These are phyloP conservation scores for Cervus canadensis DNA, from an alignment of 2,113 vertebrate genomes.

Conservation along the genomic window DNA sequence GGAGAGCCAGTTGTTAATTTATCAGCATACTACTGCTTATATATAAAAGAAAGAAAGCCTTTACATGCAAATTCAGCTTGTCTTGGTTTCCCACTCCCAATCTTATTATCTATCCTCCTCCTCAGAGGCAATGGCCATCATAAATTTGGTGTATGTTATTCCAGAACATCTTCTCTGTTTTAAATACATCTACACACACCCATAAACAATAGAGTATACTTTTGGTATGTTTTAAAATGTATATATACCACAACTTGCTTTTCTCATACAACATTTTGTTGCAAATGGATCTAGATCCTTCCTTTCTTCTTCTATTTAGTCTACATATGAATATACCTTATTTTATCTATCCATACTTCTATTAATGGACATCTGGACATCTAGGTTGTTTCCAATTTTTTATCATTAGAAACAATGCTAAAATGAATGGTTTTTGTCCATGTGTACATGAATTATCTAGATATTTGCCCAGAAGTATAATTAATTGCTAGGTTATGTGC, in stretches of 20 bases:
- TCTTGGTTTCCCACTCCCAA: neutral
- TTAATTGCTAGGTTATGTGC: neutral
- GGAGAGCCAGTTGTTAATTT: constrained; percentile 26
- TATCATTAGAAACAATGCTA: neutral
- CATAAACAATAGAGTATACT: neutral
- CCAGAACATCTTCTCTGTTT: neutral
- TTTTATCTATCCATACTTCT: neutral
- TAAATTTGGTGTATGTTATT: neutral
- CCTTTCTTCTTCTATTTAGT: neutral
- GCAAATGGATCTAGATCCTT: neutral
- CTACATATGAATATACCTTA: neutral
- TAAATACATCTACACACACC: neutral
- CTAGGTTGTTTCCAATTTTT: neutral
- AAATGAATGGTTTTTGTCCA: neutral
- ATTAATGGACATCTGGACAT: neutral
- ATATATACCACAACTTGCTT: neutral
- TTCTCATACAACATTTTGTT: neutral
- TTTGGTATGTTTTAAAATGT: neutral
- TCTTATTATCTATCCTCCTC: neutral
- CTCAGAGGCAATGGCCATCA: neutral
- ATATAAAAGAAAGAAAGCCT: constrained; percentile 20
- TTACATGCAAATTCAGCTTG: neutral
- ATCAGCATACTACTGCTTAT: neutral
- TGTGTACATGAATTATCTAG: neutral
- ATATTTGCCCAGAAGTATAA: neutral